Percentiles rank a stretch among this genome's conserved stretches.
These are phyloP conservation scores for Brachystomella parvula DNA, from an alignment of 1,140 invertebrate genomes.

Conservation along the genomic window DNA sequence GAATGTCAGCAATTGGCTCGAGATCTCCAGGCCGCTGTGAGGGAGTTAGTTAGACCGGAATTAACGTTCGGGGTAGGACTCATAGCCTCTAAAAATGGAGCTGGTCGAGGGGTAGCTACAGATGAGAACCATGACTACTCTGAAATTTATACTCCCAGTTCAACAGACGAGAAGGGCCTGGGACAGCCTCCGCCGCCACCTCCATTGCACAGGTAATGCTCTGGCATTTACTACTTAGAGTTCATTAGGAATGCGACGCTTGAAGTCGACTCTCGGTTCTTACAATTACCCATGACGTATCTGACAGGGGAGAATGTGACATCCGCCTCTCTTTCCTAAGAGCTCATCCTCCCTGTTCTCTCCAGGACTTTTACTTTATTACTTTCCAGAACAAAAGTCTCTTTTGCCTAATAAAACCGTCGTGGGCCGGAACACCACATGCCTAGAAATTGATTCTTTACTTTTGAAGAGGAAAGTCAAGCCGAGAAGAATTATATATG, in stretches of 20 bases:
- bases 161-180: constrained; percentile 52
- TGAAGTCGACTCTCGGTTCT: too few species aligned
- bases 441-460: constrained; percentile 6
- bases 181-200: constrained; percentile 76
- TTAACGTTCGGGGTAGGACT: constrained; percentile 38
- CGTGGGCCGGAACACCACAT: not conserved
- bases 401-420: constrained; percentile 5
- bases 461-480: not conserved
- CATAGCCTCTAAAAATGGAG: constrained; percentile 42
- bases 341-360: too few species aligned
- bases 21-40: constrained; percentile 50
- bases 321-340: not conserved
- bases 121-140: constrained; percentile 79
- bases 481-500: constrained; percentile 1
- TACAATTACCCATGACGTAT: too few species aligned
- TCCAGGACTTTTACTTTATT: constrained; percentile 5
- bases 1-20: constrained; percentile 40
- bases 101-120: constrained; percentile 41
- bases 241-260: too few species aligned
- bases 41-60: constrained; percentile 46
- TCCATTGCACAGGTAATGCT: constrained; percentile 60
- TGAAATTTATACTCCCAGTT: constrained; percentile 85
- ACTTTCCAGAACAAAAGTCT: not conserved
- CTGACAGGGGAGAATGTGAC: not conserved
- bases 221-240: too few species aligned